Base-by-base conservation (phyloP, 2,113 vertebrate genomes). In the Gambusia holbrooki region DNA sequence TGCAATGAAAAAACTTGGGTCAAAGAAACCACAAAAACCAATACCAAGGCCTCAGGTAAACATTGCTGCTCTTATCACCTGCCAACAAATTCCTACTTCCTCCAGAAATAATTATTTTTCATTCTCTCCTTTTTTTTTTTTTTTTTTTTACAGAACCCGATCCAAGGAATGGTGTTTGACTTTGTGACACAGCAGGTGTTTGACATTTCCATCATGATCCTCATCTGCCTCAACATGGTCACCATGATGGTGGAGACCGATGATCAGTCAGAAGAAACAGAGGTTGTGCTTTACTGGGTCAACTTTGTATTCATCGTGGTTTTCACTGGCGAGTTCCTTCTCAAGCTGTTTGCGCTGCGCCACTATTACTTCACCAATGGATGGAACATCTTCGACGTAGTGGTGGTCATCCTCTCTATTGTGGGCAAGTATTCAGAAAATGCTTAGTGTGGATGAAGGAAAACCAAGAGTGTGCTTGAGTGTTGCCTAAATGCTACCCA, bases 181-280 rank as follows among this genome's bases (percentile, higher is more conserved):
- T 97, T 99, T 68, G 98, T 99, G 62, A 99, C 97, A 0, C 97
- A 99, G 87, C 98, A 99, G 93, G 98, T 97, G 1, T 99, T 99
- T 0, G 98, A 99, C 82, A 99, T 99, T 8, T 94, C 97, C 75
- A 99, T 99, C 92, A 99, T 99, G 98, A 97, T 99, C 19, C 95
- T 99, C 74, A 99, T 99, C 84, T 98, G 97, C 95, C 96, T 99
- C 88, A 99, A 99, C 93, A 99, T 99, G 98, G 98, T 99, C 72
- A 99, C 98, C 7, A 99, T 99, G 98, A 99, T 99, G 98, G 97
- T 99, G 85, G 98, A 99, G 91, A 99, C 98, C 0, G 98, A 99
- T 4, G 96, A 97, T 0, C 97, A 99, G 84, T 96, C 96, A 40
- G 76, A 94, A 11, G 95, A 99, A 45, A 97, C 97, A 68, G 98